Evolutionary conservation across 1,140 invertebrate species (phyloP).

Genomic region (Aphis gossypii): DNA sequence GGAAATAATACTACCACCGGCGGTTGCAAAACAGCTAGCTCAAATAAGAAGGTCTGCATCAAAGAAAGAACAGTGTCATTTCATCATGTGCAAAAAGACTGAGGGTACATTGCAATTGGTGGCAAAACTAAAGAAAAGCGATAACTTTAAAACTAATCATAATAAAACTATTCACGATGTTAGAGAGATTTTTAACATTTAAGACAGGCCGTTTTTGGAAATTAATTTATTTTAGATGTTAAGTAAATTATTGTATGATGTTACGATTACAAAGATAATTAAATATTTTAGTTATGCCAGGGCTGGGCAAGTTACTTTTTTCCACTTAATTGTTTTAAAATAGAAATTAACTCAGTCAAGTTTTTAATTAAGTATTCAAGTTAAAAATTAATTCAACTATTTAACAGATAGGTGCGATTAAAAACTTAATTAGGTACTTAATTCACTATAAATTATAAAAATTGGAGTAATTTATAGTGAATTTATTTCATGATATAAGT

Average conservation of each 20-base stretch:
- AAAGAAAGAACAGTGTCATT: constrained; percentile 60
- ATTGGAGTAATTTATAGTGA: too few relatives aligned
- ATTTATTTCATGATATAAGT: too few relatives aligned
- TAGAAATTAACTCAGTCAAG: too few relatives aligned
- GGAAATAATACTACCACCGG: constrained; percentile 60
- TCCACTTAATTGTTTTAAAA: too few relatives aligned
- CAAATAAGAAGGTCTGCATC: constrained; percentile 59
- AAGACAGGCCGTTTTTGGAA: neutral
- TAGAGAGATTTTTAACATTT: constrained; percentile 7
- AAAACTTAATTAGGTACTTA: too few relatives aligned
- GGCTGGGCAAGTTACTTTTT: too few relatives aligned
- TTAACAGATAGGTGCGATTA: too few relatives aligned
- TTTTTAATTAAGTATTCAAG: too few relatives aligned
- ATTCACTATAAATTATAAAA: too few relatives aligned
- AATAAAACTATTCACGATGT: constrained; percentile 36
- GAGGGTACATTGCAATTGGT: constrained; percentile 26
- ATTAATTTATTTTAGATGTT: neutral
- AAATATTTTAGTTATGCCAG: neutral
- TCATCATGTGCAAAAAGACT: constrained; percentile 60
- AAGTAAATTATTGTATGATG: neutral
- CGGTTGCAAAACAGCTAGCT: constrained; percentile 60
- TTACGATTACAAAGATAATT: neutral
- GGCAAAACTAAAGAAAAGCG: constrained; percentile 22
- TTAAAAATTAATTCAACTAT: too few relatives aligned
- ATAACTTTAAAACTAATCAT: neutral